These are phyloP conservation scores for Onchidella celtica DNA, from an alignment of 2,888 invertebrate genomes.

Conservation along the genomic window DNA sequence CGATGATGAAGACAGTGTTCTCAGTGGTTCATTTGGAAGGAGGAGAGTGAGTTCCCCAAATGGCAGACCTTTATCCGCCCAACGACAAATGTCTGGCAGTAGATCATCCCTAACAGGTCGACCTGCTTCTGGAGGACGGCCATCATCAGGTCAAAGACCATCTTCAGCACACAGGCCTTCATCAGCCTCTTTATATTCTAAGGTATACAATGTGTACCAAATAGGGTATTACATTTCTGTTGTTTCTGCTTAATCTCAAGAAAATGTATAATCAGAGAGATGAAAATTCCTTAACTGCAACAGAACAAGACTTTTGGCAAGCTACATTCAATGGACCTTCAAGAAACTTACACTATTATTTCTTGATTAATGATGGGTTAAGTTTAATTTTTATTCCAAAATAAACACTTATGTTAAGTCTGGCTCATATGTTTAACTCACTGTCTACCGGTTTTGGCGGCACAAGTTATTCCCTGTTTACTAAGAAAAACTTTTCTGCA, in stretches of 20 bases:
- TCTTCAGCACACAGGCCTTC: conserved; percentile 22
- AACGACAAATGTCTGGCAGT: not conserved
- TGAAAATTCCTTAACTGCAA: no score
- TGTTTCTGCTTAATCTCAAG: not conserved
- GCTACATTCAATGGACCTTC: not conserved
- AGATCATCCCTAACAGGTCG: conserved; percentile 13
- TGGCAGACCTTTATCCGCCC: conserved; percentile 16
- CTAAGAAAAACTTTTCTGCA: no score
- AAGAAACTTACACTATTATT: not conserved
- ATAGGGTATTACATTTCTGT: not conserved
- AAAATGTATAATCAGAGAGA: no score
- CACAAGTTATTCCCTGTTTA: no score
- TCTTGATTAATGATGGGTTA: not conserved
- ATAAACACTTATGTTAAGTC: no score
- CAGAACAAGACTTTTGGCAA: no score
- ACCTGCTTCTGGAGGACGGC: conserved; percentile 17
- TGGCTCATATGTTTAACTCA: no score
- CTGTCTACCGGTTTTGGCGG: no score
- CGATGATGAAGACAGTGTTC: conserved; percentile 35
- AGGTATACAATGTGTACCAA: not conserved
- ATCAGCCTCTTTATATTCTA: conserved; percentile 26
- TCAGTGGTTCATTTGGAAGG: conserved; percentile 34
- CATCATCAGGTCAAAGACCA: conserved; percentile 14
- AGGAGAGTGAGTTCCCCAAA: conserved; percentile 5
- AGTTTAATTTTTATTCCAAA: no score